phyloP scores from a whole-genome alignment of 2,113 vertebrate species.

The Equus przewalskii region DNA sequence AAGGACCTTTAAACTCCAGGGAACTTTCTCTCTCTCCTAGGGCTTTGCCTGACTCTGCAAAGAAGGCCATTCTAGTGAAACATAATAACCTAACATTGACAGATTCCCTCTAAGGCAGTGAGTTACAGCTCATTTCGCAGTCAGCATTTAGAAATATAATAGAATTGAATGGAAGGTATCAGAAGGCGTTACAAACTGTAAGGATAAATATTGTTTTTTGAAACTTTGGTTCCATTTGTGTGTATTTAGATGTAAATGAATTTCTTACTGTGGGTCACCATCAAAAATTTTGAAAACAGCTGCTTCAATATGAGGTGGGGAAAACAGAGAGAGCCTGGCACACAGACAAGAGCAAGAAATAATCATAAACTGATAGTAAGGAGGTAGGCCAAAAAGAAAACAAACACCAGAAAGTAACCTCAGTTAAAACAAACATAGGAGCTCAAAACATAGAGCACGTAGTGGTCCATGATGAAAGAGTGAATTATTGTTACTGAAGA shows the following conservation, averaged over 20 bases:
- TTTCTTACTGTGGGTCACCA: not conserved
- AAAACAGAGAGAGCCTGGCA: not conserved
- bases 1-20: not conserved
- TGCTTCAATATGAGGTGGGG: not conserved
- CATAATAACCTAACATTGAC: not conserved
- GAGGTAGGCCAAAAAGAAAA: not conserved
- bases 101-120: fast-evolving
- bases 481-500: not conserved
- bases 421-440: not conserved
- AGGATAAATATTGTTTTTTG: not conserved
- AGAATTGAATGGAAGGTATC: not conserved
- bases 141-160: not conserved
- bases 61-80: not conserved
- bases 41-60: not conserved
- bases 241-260: not conserved
- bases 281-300: not conserved
- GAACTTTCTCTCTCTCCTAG: not conserved
- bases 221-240: not conserved
- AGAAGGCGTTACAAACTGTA: not conserved
- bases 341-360: too few species aligned
- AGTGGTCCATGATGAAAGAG: too few species aligned
- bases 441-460: not conserved
- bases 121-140: not conserved
- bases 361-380: not conserved
- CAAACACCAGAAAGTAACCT: not conserved